These are phyloP conservation scores for Hyalella azteca DNA, from an alignment of 2,888 invertebrate species.

Conservation along the genomic window DNA sequence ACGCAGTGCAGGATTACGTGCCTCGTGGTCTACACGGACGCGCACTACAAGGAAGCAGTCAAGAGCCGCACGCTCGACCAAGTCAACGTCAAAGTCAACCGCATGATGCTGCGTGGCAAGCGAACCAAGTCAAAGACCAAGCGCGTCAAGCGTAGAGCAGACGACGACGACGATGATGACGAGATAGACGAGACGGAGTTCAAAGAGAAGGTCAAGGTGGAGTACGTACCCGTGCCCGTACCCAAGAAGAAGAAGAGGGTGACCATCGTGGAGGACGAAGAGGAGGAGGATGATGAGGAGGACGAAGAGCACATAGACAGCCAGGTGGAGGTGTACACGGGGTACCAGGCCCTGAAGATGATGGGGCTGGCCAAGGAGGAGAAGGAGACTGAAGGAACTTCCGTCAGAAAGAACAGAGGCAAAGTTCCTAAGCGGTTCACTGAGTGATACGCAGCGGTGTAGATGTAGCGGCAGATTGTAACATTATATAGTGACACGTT, in stretches of 20 bases:
- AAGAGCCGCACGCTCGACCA: neutral
- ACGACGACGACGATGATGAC: neutral
- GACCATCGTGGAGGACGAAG: neutral
- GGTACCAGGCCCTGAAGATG: constrained; percentile 19
- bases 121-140: neutral
- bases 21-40: constrained; percentile 27
- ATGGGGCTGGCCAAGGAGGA: constrained; percentile 24
- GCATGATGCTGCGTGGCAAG: constrained; percentile 5
- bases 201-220: constrained; percentile 12
- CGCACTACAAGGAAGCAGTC: constrained; percentile 22
- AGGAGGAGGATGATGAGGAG: neutral
- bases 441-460: neutral
- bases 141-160: neutral
- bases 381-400: neutral
- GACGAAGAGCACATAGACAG: neutral
- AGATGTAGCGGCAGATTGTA: too few species aligned
- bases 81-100: neutral
- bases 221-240: neutral
- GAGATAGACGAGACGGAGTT: constrained; percentile 14
- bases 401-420: neutral
- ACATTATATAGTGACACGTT: too few species aligned
- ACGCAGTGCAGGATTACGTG: constrained; percentile 32
- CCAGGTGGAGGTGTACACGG: constrained; percentile 5
- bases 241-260: constrained; percentile 6
- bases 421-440: neutral